phyloP scores from a whole-genome alignment of 2,113 vertebrate species.

The Chaetorhynchus papuensis region DNA sequence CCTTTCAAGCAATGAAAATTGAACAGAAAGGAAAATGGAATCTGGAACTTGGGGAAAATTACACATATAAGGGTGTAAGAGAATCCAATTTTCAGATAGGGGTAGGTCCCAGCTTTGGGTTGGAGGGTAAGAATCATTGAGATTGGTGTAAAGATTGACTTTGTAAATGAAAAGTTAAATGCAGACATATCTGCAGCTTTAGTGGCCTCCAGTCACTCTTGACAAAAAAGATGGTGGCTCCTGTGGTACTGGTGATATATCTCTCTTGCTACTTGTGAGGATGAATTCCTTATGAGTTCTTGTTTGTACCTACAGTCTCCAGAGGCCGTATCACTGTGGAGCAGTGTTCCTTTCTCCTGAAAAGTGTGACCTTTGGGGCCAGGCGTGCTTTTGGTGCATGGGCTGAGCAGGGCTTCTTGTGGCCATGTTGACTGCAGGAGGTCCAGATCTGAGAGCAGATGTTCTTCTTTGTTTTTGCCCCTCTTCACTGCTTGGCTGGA shows the following conservation, averaged over 20 bases:
- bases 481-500: neutral
- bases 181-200: neutral
- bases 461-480: neutral
- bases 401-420: neutral
- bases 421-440: neutral
- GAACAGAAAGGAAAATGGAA: neutral
- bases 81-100: neutral
- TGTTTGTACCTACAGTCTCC: neutral
- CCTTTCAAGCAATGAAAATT: neutral
- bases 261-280: neutral
- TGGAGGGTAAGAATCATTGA: neutral
- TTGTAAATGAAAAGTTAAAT: neutral
- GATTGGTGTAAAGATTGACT: neutral
- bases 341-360: neutral
- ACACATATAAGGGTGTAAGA: neutral
- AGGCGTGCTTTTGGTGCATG: rapidly evolving
- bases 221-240: neutral
- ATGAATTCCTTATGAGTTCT: neutral
- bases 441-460: neutral
- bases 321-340: neutral
- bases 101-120: neutral
- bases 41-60: neutral
- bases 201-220: neutral
- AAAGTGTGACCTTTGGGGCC: neutral
- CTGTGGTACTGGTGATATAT: neutral